Base-by-base conservation (phyloP, 2,113 vertebrate genomes). In the Tachysurus fulvidraco region DNA sequence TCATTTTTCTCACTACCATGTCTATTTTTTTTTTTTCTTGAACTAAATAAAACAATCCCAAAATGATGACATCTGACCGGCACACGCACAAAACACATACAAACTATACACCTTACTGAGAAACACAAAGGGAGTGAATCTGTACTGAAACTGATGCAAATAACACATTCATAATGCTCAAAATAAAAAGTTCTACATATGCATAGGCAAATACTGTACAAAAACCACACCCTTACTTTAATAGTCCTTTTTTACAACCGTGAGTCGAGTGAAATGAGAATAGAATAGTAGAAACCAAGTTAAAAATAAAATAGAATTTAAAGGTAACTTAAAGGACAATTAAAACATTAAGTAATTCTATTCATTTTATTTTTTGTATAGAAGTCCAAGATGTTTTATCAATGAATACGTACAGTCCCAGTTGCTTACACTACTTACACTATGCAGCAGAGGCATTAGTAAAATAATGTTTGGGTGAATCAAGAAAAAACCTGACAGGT, bases 401-500 rank as follows among this genome's bases (percentile, higher is more conserved):
- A 30, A 50, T 52, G 4, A 50, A 50, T 25, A 76, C 13, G 23
- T 9, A 77, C 16, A 64, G 54, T 30, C 25, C 64, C 13, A 41
- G 46, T 59, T 65, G n/a, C 19, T 57, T 28, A 57, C 19, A 23
- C 60, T 69, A 4, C 19, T 57, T 28, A 57, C 19, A 23, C 60
- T 69, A 4, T 85, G 5, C 41, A 50, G 23, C 5, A 13, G 74
- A 11, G n/a, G 21, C 10, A 59, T 80, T 80, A 6, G 78, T 80
- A 36, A 36, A 23, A 7, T 1, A 17, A 17, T 80, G 28, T 57
- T 84, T 73, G 55, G 17, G 44, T 67, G 46, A 7, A 81, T 59
- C 28, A 71, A 7, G 30, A 54, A 46, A 57, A 23, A 77, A 84
- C 60, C 69, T 79, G 46, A 46, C 83, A 86, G 52, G 82, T 88